Base-by-base conservation (phyloP, 2,888 invertebrate species). In the Eremobia ochroleuca region DNA sequence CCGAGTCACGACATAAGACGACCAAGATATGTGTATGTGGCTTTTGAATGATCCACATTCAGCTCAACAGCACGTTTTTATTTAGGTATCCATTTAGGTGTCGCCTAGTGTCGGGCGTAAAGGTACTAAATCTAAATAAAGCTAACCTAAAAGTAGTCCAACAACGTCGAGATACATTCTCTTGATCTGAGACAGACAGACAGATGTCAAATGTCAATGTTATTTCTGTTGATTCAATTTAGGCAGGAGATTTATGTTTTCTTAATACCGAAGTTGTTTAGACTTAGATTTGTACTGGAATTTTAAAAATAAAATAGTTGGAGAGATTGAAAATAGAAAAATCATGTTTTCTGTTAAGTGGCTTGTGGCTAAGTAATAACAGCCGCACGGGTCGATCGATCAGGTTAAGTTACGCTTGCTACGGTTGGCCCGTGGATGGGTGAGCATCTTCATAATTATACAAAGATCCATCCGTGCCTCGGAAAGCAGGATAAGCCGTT, bases 171-270 rank as follows among this genome's bases (percentile, higher is more conserved):
- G 31, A 55, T 55, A 55, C 55, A 43, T 58, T 72, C 43, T 43
- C 31, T 15, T 28, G 72, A 72, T 52, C 15, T 71, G 2, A 21
- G 18, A 28, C 13, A 28, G 31, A 46, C 21, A 67, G 61, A 46
- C 52, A 55, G 43, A 55, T 67, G 77, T 52, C 67, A 43, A 72
- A 72, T 43, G 72, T 73, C 72, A 69, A 73, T 52, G 52, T 55
- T 31, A 58, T 55, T 73, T 43, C 31, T 13, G 31, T 43, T 43
- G 21, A 72, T 73, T 58, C 43, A 43, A 73, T 71, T 55, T n/a
- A 31, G 2, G 71, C 13, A 28, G 6, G 6, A 43, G 31, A 71
- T 73, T 73, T 70, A 73, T 70, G 40, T 31, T 43, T 73, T 40
- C 8, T n/a, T 15, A 43, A 34, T 34, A 31, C 18, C 72, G 21